These are phyloP conservation scores for Osmoderma eremita DNA, from an alignment of 2,888 invertebrate genomes.

Conservation along the genomic window DNA sequence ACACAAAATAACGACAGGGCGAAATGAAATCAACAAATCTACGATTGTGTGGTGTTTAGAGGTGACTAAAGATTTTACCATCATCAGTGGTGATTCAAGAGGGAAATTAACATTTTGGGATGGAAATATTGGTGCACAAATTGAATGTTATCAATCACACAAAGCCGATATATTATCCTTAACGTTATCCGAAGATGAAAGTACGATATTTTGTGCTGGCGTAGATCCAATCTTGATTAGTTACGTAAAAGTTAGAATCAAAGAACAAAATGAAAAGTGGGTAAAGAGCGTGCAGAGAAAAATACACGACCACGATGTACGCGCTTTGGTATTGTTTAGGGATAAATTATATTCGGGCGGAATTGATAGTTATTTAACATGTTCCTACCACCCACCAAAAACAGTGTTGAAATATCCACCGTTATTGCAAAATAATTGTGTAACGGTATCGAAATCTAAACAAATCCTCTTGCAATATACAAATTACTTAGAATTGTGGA, in stretches of 20 bases:
- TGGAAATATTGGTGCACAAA: slow-evolving; percentile 78
- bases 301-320: slow-evolving; percentile 89
- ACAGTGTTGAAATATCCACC: slow-evolving; percentile 77
- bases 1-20: slow-evolving; percentile 80
- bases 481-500: slow-evolving; percentile 72
- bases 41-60: slow-evolving; percentile 91
- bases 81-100: slow-evolving; percentile 88
- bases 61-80: slow-evolving; percentile 81
- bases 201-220: slow-evolving; percentile 79
- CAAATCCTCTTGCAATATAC: slow-evolving; percentile 68
- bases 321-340: slow-evolving; percentile 71
- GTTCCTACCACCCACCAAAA: slow-evolving; percentile 77
- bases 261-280: slow-evolving; percentile 75
- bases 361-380: slow-evolving; percentile 79
- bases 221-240: slow-evolving; percentile 84
- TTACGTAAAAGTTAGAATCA: slow-evolving; percentile 74
- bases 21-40: slow-evolving; percentile 71
- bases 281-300: slow-evolving; percentile 81
- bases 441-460: slow-evolving; percentile 66
- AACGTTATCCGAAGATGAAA: slow-evolving; percentile 76
- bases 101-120: slow-evolving; percentile 92
- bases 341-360: slow-evolving; percentile 83
- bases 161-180: slow-evolving; percentile 83
- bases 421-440: slow-evolving; percentile 71
- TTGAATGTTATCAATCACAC: slow-evolving; percentile 82